Evolutionary conservation across 2,888 invertebrate species (phyloP), one percentile per base, ranked within the genome.

Genomic region (Drosophila stalkeri): DNA sequence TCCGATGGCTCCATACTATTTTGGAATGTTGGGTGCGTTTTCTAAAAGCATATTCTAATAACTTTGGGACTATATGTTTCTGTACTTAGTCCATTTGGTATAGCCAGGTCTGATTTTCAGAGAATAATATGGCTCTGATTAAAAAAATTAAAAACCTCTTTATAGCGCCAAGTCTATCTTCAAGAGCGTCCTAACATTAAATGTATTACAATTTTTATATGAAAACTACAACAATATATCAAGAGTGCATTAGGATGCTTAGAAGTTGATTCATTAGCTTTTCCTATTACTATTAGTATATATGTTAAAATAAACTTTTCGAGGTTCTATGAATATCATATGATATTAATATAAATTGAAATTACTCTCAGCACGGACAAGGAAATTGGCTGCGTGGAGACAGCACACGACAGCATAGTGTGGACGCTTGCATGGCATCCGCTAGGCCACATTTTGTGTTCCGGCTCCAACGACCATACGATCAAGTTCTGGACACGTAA

Each of bases 401-500:
- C 98, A 90, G 99, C 99, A 3, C 99, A 99, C 93, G 99, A 99
- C 93, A 98, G 98, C 90, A 99, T 99, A 91, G 99, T 99, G 5
- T 99, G 99, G 99, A 98, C 98, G 16, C 94, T 99, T 91, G 98
- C 99, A 37, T 99, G 99, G 99, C 99, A 99, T 94, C 99, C 99
- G 0, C 94, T 99, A 20, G 99, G 99, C 1, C 99, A 99, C 91
- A 99, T 99, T 87, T 94, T 99, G 39, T 99, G 99, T 91, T 99
- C 99, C 4, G 99, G 99, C 0, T 99, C 99, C n/a, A 99, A 99
- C 94, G 99, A 99, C 93, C 99, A 99, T 91, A 98, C 99, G 33
- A 97, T 96, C 31, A 99, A 99, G 94, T 99, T 99, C 94, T 99
- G 99, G 99, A 99, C 99, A 2, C 94, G 99, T 75, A 99, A 99